These are phyloP conservation scores for Drosophila pseudotalamancana DNA, from an alignment of 2,888 invertebrate species.

Conservation along the genomic window DNA sequence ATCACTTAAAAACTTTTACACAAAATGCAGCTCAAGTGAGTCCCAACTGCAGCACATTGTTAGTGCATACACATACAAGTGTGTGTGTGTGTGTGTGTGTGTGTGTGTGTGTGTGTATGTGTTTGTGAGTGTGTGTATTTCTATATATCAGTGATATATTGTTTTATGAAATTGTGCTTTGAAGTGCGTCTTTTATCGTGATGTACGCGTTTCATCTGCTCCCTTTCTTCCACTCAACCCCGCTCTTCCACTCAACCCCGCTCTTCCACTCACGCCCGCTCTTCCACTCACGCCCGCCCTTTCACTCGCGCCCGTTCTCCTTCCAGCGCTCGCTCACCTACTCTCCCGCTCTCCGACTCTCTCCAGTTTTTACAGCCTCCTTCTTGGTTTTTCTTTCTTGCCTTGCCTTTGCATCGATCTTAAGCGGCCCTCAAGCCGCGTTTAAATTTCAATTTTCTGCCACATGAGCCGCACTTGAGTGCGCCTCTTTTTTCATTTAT, in stretches of 20 bases:
- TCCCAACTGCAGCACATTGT: conserved; percentile 59
- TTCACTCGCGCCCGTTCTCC: conserved; percentile 45
- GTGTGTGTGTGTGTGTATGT: conserved; percentile 3
- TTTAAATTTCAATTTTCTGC: conserved; percentile 79
- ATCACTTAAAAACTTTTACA: conserved; percentile 75
- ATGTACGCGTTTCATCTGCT: conserved; percentile 68
- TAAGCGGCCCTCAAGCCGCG: conserved; percentile 70
- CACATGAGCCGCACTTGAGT: conserved; percentile 76
- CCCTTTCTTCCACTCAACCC: neutral
- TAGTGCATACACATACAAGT: too few relatives aligned
- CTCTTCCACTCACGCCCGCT: neutral
- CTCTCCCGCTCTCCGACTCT: neutral
- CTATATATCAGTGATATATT: conserved; percentile 40
- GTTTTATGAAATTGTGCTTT: conserved; percentile 65
- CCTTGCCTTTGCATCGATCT: conserved; percentile 59
- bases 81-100: conserved; percentile 6
- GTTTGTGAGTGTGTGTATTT: neutral
- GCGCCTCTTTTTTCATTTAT: conserved; percentile 68
- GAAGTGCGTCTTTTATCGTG: conserved; percentile 49
- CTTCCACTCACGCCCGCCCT: conserved; percentile 17
- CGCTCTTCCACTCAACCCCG: neutral
- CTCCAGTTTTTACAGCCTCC: neutral
- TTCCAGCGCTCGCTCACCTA: neutral
- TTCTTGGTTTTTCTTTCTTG: neutral
- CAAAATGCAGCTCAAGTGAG: conserved; percentile 57